phyloP scores from a whole-genome alignment of 92 coral and sea anemone species.

The Phenganax marumi region DNA sequence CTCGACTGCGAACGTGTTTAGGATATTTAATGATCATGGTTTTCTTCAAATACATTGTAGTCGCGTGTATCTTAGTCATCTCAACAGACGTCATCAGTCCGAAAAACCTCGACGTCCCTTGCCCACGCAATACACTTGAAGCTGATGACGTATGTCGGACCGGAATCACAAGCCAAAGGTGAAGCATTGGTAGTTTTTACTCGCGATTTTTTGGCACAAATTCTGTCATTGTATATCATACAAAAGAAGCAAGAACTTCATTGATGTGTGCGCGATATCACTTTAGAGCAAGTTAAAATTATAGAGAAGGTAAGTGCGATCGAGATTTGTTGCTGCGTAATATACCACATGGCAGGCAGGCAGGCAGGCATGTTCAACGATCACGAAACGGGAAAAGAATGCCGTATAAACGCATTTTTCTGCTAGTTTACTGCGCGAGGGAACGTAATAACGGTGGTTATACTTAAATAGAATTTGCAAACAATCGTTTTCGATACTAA shows the following conservation, averaged over 20 bases:
- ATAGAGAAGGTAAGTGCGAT: neutral
- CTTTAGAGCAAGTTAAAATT: neutral
- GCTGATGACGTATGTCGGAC: neutral
- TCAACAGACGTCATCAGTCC: too few species aligned
- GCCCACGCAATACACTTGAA: conserved; percentile 1
- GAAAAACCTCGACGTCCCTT: too few species aligned
- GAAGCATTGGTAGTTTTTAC: neutral
- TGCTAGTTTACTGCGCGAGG: neutral
- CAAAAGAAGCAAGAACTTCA: neutral
- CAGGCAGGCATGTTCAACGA: neutral
- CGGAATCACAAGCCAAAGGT: conserved; percentile 26
- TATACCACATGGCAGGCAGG: conserved; percentile 24
- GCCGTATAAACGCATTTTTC: neutral
- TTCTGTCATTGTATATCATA: neutral
- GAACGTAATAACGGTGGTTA: neutral
- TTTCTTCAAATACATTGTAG: too few species aligned
- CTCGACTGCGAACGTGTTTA: too few species aligned
- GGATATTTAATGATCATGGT: too few species aligned
- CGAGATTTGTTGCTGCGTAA: conserved; percentile 4
- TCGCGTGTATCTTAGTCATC: too few species aligned
- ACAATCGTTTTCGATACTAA: too few species aligned
- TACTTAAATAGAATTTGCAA: too few species aligned
- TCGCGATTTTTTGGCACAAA: neutral
- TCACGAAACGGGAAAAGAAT: conserved; percentile 14
- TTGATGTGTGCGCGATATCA: neutral